Evolutionary conservation across 1,140 invertebrate species (phyloP), one percentile per base, ranked within the genome.

Genomic region (Diorhabda elongata): DNA sequence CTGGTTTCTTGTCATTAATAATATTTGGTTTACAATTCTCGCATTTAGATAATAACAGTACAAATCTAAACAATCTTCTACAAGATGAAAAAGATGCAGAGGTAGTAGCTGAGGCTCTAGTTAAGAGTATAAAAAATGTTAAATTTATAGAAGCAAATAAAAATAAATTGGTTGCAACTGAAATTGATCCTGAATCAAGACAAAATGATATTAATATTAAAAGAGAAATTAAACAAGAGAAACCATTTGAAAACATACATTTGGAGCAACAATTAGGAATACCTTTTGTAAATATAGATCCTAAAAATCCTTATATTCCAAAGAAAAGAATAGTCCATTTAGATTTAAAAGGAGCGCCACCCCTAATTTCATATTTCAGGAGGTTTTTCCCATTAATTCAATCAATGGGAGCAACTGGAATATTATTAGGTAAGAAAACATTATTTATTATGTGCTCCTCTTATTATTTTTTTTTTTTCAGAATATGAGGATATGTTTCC

Each of bases 401-500:
- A 74, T 85, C 86, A 60, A 79, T 94, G 74, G 94, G 91, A 26
- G 93, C 92, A 1, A 98, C 93, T 59, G 95, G 94, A 2, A 81
- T 81, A 41, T 71, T 81, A 63, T 62, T 81, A 69, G 79, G 79
- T 81, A 70, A 70, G 56, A 58, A 0, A 26, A 26, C 26, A 26
- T 26, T 26, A 26, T 26, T 26, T 26, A 26, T 26, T 26, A 26
- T 3, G n/a, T 52, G 47, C 47, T 52, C 47, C 6, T 52, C 2
- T 43, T 63, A 9, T 47, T 43, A 2, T 64, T 98, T 42, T 83
- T 62, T 83, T 62, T 58, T 42, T 76, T 75, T 9, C 98, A 64
- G 97, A 99, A 81, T 99, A 98, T 84, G 97, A 99, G 83, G 97
- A 99, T 76, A 98, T 97, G 93, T 99, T 98, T 82, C 97, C 97